Evolutionary conservation across 2,888 invertebrate species (phyloP).

Genomic region (Zygogramma bicolorata): DNA sequence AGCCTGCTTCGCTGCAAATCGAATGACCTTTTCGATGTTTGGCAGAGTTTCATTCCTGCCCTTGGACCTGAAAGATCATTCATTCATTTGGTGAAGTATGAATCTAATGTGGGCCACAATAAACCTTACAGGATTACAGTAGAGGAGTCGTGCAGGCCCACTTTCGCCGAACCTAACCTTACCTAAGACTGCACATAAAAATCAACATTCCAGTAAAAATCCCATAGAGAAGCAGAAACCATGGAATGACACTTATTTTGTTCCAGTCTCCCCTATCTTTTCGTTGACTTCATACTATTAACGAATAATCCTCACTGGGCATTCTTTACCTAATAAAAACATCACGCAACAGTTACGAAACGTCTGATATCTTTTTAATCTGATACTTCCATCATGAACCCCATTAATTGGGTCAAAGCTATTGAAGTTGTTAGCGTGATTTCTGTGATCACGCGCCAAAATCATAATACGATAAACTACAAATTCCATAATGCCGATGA

Average conservation of each 20-base stretch:
- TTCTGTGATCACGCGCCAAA: constrained; percentile 49
- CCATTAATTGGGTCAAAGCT: constrained; percentile 47
- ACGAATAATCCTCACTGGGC: background rate
- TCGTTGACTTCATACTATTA: background rate
- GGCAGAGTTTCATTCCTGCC: no score
- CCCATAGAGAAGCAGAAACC: no score
- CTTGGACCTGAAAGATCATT: no score
- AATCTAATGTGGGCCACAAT: no score
- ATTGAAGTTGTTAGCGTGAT: constrained; percentile 48
- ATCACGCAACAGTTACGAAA: constrained; percentile 24
- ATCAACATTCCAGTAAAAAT: no score
- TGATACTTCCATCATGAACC: constrained; percentile 33
- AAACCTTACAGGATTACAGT: no score
- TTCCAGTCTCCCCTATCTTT: background rate
- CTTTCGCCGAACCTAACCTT: no score
- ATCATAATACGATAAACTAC: constrained; percentile 10
- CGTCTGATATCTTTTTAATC: constrained; percentile 19
- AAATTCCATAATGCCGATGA: background rate
- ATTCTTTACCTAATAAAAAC: constrained; percentile 12
- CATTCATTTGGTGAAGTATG: no score
- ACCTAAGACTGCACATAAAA: no score
- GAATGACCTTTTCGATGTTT: no score
- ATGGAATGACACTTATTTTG: background rate
- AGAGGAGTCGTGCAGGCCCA: no score
- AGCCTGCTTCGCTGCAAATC: no score